These are phyloP conservation scores for Scaptomyza reducta DNA, from an alignment of 2,888 invertebrate species.

Conservation along the genomic window DNA sequence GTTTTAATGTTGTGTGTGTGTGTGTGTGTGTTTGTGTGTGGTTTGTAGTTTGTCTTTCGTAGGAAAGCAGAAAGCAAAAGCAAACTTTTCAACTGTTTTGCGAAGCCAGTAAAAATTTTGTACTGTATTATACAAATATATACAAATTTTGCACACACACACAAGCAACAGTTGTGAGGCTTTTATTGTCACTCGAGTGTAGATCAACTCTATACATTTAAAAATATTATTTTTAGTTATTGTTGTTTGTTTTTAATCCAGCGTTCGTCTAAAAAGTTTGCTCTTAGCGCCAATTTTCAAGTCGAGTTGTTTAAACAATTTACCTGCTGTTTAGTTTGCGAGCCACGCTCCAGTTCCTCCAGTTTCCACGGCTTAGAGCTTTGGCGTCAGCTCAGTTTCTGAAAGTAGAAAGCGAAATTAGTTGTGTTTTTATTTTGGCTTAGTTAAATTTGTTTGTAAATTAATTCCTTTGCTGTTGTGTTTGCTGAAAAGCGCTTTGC, in stretches of 20 bases:
- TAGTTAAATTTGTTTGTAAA: conserved; percentile 67
- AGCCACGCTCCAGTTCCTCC: conserved; percentile 62
- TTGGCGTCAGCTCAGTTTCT: conserved; percentile 24
- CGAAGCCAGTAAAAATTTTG: conserved; percentile 8
- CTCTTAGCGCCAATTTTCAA: conserved; percentile 53
- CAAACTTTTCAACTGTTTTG: conserved; percentile 57
- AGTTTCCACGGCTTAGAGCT: conserved; percentile 4
- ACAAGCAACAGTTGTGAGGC: conserved; percentile 61
- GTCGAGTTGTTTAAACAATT: conserved; percentile 66
- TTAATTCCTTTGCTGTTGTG: conserved; percentile 52
- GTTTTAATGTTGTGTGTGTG: conserved; percentile 34
- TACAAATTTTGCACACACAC: no score
- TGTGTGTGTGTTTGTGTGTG: conserved; percentile 20
- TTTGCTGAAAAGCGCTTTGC: conserved; percentile 37
- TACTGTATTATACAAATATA: background rate
- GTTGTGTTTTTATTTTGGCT: conserved; percentile 38
- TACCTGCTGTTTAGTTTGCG: conserved; percentile 69
- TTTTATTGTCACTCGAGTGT: background rate
- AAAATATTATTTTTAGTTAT: conserved; percentile 4
- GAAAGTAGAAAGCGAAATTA: conserved; percentile 54
- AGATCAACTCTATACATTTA: background rate
- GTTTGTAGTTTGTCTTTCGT: conserved; percentile 48
- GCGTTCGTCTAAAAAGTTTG: conserved; percentile 12
- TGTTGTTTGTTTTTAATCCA: conserved; percentile 21
- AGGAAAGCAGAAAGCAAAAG: conserved; percentile 19